Evolutionary conservation across 2,888 invertebrate species (phyloP).

Genomic region (Oligia latruncula): DNA sequence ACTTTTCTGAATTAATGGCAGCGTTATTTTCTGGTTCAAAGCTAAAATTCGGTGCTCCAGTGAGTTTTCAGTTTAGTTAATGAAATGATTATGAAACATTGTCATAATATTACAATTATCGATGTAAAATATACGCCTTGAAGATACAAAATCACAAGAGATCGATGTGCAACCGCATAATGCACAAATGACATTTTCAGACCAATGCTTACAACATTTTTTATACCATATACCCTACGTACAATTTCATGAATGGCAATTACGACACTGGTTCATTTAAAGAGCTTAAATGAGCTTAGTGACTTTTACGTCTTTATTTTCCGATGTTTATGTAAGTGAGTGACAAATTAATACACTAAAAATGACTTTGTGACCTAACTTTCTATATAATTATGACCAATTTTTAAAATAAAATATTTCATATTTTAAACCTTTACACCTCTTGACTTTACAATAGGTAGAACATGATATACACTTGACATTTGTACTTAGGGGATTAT

Average conservation of each 20-base stretch:
- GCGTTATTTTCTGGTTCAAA: not conserved
- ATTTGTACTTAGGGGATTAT: not conserved
- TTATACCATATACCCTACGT: not conserved
- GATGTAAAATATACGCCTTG: too few relatives aligned
- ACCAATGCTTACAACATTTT: not conserved
- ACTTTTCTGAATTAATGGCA: slow-evolving; percentile 3
- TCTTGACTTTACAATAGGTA: not conserved
- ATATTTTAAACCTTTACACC: not conserved
- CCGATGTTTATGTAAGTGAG: not conserved
- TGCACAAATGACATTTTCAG: not conserved
- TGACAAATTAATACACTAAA: not conserved
- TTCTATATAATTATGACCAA: too few relatives aligned
- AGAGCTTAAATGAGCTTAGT: too few relatives aligned
- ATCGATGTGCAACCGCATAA: not conserved
- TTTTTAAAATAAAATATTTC: not conserved
- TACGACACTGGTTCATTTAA: not conserved
- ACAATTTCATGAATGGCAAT: not conserved
- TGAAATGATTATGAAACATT: not conserved
- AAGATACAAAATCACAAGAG: too few relatives aligned
- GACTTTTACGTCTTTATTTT: not conserved
- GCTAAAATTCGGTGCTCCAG: not conserved
- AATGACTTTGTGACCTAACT: not conserved
- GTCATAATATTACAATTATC: not conserved
- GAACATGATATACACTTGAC: not conserved
- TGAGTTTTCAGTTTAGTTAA: not conserved